phyloP scores from a whole-genome alignment of 35 echinoderm and acorn worm genomes.

The Anneissia japonica region DNA sequence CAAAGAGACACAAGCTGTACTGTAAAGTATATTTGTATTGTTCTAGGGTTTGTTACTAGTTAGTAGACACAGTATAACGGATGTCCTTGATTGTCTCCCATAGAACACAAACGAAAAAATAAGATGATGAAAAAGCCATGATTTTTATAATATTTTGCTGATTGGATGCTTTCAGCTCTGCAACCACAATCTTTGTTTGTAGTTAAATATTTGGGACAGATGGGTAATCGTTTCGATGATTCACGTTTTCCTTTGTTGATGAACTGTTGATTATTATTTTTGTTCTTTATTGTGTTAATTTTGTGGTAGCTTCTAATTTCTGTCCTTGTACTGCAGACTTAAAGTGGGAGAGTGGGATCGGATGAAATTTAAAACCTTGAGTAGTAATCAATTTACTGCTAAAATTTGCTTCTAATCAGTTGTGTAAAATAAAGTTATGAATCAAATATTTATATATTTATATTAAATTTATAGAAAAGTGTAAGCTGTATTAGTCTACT shows the following conservation, averaged over 20 bases:
- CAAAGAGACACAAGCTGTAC: not conserved
- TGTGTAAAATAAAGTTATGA: too few relatives aligned
- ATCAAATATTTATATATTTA: too few relatives aligned
- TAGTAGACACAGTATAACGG: too few relatives aligned
- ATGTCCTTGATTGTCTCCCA: not conserved
- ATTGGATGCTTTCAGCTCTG: not conserved
- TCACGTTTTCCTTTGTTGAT: not conserved
- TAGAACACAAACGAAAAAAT: not conserved
- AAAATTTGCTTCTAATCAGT: too few relatives aligned
- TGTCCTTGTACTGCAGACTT: too few relatives aligned
- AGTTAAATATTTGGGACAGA: not conserved
- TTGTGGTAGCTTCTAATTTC: not conserved
- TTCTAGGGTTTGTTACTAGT: not conserved
- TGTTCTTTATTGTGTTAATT: not conserved
- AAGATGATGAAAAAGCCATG: not conserved
- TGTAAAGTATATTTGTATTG: not conserved
- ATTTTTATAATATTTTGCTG: not conserved
- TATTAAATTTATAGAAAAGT: too few relatives aligned
- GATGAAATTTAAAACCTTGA: too few relatives aligned
- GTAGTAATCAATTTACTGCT: too few relatives aligned
- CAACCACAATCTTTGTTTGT: not conserved
- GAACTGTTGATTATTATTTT: not conserved
- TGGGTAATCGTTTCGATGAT: not conserved
- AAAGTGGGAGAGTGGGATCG: too few relatives aligned
- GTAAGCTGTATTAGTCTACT: too few relatives aligned